Evolutionary conservation across 2,113 vertebrate genomes (phyloP).

Genomic region (Oceanodroma tethys): DNA sequence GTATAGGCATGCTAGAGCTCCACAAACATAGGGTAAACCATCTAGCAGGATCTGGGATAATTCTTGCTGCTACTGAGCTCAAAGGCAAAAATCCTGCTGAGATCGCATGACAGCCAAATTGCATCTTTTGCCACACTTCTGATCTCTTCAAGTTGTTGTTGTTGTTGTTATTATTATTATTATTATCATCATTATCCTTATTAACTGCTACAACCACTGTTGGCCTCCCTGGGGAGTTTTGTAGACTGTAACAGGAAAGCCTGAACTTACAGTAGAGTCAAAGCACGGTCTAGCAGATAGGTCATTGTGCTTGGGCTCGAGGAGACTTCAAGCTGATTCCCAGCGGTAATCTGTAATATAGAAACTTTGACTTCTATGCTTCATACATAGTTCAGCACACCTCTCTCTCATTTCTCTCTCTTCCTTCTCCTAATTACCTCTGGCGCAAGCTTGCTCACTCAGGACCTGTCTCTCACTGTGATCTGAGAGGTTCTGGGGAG

Average conservation of each 20-base stretch:
- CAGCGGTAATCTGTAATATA: rapidly evolving
- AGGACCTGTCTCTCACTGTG: neutral
- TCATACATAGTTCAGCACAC: neutral
- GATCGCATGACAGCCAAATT: neutral
- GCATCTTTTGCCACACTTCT: neutral
- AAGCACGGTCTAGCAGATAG: neutral
- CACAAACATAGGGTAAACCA: neutral
- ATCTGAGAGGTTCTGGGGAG: neutral
- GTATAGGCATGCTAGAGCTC: neutral
- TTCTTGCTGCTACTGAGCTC: neutral
- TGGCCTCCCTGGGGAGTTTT: neutral
- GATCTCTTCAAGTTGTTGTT: neutral
- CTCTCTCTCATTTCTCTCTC: neutral
- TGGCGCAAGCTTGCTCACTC: neutral
- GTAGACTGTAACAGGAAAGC: neutral
- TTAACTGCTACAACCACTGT: neutral
- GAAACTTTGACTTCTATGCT: neutral
- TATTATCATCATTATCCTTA: too few species aligned
- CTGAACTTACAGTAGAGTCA: neutral
- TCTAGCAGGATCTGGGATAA: neutral
- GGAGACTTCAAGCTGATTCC: neutral
- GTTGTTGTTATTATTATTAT: too few species aligned
- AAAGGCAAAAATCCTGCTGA: neutral
- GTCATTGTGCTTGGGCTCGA: neutral
- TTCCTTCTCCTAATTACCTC: neutral